Evolutionary conservation across 2,113 vertebrate genomes (phyloP).

Genomic region (Dicentrarchus labrax): DNA sequence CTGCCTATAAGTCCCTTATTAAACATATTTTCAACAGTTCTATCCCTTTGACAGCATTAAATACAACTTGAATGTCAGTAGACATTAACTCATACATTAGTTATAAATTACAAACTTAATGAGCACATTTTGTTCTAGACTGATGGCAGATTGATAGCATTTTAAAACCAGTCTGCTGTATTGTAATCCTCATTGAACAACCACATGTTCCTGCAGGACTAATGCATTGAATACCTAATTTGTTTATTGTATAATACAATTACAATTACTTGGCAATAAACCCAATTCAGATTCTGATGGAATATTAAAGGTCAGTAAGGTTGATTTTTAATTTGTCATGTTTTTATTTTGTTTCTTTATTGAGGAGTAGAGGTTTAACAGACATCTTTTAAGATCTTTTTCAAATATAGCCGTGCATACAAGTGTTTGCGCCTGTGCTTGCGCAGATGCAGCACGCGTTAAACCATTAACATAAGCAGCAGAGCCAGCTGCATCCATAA

Average conservation of each 20-base stretch:
- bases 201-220: not conserved
- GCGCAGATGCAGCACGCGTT: not conserved
- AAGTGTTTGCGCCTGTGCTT: constrained; percentile 32
- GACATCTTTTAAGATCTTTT: not conserved
- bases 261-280: not conserved
- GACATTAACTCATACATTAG: constrained; percentile 4
- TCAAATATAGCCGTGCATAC: constrained; percentile 13
- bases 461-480: constrained; percentile 46
- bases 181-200: not conserved
- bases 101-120: not conserved
- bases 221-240: not conserved
- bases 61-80: not conserved
- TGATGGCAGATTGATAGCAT: not conserved
- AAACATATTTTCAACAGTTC: not conserved
- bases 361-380: not conserved
- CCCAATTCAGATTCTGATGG: too few species aligned
- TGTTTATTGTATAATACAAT: not conserved
- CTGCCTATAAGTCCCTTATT: not conserved
- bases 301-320: not conserved
- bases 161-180: not conserved
- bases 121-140: not conserved
- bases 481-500: constrained; percentile 54
- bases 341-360: not conserved
- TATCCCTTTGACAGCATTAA: not conserved
- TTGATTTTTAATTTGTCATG: not conserved